phyloP scores from a whole-genome alignment of 2,797 vertebrate genomes.

The Toxotes lorentzi region DNA sequence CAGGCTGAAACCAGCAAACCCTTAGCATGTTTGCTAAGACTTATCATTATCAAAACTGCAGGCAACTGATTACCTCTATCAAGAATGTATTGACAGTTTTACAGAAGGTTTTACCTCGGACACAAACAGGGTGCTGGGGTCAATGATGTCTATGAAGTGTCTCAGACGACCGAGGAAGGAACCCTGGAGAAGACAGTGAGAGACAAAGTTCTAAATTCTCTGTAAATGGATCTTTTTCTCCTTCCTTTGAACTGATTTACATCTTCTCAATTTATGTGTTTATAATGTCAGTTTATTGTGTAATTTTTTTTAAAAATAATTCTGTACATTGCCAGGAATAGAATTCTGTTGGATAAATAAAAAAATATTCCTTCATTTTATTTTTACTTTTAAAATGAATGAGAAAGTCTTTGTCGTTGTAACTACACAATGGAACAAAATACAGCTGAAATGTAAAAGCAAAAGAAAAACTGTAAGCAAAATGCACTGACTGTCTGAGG shows the following conservation, averaged over 20 bases:
- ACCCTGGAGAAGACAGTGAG: conserved; percentile 81
- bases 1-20: no score
- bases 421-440: background rate
- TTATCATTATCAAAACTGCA: no score
- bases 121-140: conserved; percentile 93
- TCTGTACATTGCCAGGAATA: background rate
- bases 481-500: background rate
- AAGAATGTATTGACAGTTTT: background rate
- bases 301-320: background rate
- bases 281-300: background rate
- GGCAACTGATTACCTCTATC: no score
- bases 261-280: conserved; percentile 3
- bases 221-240: no score
- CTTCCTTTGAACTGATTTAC: no score
- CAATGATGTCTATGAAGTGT: conserved; percentile 94
- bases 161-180: conserved; percentile 93
- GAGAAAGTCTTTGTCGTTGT: background rate
- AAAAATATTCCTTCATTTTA: background rate
- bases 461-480: background rate
- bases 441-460: background rate
- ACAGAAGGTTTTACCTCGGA: conserved; percentile 88
- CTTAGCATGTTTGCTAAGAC: no score
- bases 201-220: no score
- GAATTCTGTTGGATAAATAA: background rate
- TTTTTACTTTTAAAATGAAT: background rate